Evolutionary conservation across 2,113 vertebrate species (phyloP), one percentile per base, ranked within the genome.

Genomic region (Callaeas wilsoni): DNA sequence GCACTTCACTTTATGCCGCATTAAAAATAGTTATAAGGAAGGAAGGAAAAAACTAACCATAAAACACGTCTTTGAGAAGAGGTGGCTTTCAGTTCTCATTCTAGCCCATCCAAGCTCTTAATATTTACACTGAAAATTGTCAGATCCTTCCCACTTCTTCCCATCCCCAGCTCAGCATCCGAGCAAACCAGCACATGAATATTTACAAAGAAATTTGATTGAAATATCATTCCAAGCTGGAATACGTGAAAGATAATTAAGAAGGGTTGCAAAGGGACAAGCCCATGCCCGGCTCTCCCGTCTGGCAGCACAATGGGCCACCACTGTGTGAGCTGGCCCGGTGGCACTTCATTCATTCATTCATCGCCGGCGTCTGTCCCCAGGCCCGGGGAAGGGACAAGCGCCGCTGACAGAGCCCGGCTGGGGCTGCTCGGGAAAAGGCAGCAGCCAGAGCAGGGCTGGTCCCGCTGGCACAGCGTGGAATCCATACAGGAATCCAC

Each of bases 171-270:
- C 49, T 49, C 46, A 50, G 37, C 35, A 2, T 49, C 79, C 6
- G 5, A 76, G 53, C 81, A 84, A 88, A 93, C 20, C 90, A 7
- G 93, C 64, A 1, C 83, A 79, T 44, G 93, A 85, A 88, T 70
- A 94, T 94, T 90, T 33, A 91, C 78, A 33, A 55, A 76, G 59
- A 65, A 85, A 44, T 87, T 9, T 68, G 81, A 94, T 67, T 93
- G 97, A 96, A 96, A 95, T 90, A 95, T 94, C 94, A 94, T 75
- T 55, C 57, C 25, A 10, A 68, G 94, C 83, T 25, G 74, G 90
- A 82, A 78, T 64, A 32, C 1, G 57, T 50, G 92, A 30, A 41
- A 84, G 92, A 95, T 79, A 79, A 97, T 95, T 84, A 82, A 95
- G 80, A 44, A 53, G 53, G 68, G 65, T 73, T 89, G 87, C 29